A percentile compares a stretch with the other conserved stretches of the same genome.
phyloP scores from a whole-genome alignment of 2,797 vertebrate genomes.

The Spheniscus humboldti region DNA sequence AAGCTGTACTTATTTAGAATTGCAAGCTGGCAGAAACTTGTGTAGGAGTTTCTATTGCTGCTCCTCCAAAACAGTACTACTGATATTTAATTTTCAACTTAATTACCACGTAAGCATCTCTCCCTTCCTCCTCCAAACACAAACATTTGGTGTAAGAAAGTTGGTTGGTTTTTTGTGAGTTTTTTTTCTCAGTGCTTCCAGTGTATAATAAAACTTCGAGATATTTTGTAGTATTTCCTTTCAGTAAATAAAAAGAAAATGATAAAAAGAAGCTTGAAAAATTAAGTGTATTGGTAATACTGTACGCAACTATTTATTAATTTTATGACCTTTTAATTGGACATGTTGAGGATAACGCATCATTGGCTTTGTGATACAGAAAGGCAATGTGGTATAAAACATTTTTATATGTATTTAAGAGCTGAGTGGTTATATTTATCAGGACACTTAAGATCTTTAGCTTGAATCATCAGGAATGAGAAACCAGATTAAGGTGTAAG shows the following conservation, averaged over 20 bases:
- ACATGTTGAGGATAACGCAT: fast-evolving
- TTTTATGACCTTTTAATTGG: neutral
- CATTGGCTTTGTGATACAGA: neutral
- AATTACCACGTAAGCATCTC: constrained; percentile 11
- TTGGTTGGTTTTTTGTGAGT: fast-evolving
- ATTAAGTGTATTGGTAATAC: neutral
- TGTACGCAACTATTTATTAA: neutral
- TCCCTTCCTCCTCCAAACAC: constrained; percentile 10
- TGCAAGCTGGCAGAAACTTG: constrained; percentile 20
- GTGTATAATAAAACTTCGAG: neutral
- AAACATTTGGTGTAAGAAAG: neutral
- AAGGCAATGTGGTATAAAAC: neutral
- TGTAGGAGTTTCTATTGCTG: constrained; percentile 25
- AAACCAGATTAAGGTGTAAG: neutral
- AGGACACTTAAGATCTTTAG: neutral
- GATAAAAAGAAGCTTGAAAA: neutral
- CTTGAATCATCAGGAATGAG: neutral
- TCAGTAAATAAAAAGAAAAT: neutral
- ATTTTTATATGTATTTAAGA: neutral
- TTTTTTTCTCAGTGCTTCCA: neutral
- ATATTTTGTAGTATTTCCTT: neutral
- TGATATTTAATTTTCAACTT: constrained; percentile 39
- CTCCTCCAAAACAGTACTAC: neutral
- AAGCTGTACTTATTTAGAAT: neutral
- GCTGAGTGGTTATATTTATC: neutral